Evolutionary conservation across 2,888 invertebrate genomes (phyloP).

Genomic region (Pogonocherus hispidulus): DNA sequence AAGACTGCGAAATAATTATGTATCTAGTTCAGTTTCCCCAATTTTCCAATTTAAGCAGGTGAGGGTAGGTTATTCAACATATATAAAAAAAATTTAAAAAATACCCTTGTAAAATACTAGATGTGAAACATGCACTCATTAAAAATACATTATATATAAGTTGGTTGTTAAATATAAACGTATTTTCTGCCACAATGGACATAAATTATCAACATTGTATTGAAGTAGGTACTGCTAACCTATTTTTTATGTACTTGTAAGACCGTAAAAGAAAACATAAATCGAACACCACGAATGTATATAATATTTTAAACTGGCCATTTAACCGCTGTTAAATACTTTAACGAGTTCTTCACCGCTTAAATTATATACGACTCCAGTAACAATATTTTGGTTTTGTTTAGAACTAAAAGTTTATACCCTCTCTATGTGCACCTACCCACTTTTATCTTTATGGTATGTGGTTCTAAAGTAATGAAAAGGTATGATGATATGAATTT

Average conservation of each 20-base stretch:
- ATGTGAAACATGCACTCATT: slow-evolving; percentile 4
- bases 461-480: too few species aligned
- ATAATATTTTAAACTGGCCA: slow-evolving; percentile 31
- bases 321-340: slow-evolving; percentile 23
- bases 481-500: too few species aligned
- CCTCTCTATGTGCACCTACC: background rate
- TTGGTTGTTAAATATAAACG: slow-evolving; percentile 8
- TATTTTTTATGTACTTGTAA: slow-evolving; percentile 59
- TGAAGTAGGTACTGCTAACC: slow-evolving; percentile 55
- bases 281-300: slow-evolving; percentile 56
- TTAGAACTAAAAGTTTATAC: slow-evolving; percentile 1
- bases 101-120: background rate
- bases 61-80: too few species aligned
- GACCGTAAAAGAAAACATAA: slow-evolving; percentile 58
- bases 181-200: slow-evolving; percentile 14
- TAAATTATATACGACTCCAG: slow-evolving; percentile 5
- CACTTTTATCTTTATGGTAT: background rate
- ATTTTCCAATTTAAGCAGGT: too few species aligned
- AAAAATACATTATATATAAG: slow-evolving; percentile 21
- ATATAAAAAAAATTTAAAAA: too few species aligned
- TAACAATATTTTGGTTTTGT: slow-evolving; percentile 14
- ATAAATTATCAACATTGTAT: slow-evolving; percentile 59
- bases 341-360: slow-evolving; percentile 25
- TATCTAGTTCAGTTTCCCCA: too few species aligned
- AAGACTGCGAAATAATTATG: too few species aligned